phyloP scores from a whole-genome alignment of 2,113 vertebrate species.

The Prunella himalayana region DNA sequence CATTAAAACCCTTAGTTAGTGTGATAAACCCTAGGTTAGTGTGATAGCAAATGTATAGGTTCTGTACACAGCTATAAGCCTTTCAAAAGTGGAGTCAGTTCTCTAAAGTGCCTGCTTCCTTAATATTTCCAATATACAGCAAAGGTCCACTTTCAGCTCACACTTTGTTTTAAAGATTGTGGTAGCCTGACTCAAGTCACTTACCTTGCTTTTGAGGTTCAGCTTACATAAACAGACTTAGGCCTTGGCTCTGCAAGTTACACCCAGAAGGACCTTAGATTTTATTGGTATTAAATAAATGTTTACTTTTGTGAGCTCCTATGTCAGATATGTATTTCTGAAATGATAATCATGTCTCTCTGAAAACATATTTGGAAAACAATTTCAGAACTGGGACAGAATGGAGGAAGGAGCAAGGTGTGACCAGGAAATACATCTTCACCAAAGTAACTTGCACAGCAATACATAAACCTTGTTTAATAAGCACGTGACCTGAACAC shows the following conservation, averaged over 20 bases:
- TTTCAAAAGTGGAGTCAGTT: neutral
- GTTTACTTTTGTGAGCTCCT: neutral
- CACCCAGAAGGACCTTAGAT: neutral
- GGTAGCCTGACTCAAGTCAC: neutral
- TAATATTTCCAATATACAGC: neutral
- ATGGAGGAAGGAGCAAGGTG: neutral
- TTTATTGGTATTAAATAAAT: neutral
- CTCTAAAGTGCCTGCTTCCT: neutral
- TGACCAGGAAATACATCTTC: neutral
- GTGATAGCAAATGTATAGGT: neutral
- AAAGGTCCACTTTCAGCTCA: neutral
- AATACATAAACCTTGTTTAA: neutral
- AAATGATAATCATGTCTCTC: neutral
- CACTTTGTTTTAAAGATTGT: neutral
- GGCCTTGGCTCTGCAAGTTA: neutral
- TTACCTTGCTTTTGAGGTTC: neutral
- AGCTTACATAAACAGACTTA: neutral
- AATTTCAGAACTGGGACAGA: neutral
- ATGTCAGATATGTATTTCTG: neutral
- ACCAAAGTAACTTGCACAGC: neutral
- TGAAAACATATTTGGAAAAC: neutral
- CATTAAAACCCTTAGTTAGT: neutral
- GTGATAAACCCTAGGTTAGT: too few relatives aligned
- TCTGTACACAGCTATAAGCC: neutral
- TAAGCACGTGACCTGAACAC: neutral